Base-by-base conservation (phyloP, 1,140 invertebrate species). In the Drosophila tropicalis region DNA sequence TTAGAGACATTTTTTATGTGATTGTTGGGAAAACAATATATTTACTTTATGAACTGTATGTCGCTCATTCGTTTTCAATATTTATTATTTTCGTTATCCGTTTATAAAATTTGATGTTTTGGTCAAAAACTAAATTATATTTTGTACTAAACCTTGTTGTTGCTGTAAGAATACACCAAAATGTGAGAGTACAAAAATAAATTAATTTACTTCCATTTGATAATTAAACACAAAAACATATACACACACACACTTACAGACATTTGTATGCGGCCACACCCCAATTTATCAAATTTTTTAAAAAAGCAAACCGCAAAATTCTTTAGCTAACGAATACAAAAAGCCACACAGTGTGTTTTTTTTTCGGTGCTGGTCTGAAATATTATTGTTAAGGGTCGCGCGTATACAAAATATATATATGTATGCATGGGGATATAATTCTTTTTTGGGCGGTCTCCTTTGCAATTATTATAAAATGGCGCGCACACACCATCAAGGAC, bases 391-490 rank as follows among this genome's bases (percentile, higher is more conserved):
- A 79, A 79, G 82, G 75, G 79, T 70, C 67, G 72, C 75, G 47
- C 57, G 70, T 80, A 76, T 67, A 47, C 13, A 29, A 34, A 55
- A 51, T 10, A 32, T 22, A 32, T 25, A 5, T 25, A 6, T 29
- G 29, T 29, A 3, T 5, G 29, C 6, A 29, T 22, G n/a, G n/a
- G n/a, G n/a, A 17, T 10, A 19, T 56, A 12, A 55, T n/a, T 4
- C 36, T 44, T 55, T 84, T 85, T 85, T 79, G 51, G 82, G 68
- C 67, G 69, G 68, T 86, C 57, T 69, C 71, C 62, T 75, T 73
- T 87, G 79, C 82, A 87, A 86, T 86, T 87, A 86, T 86, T 87
- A 82, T 86, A 87, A 86, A 87, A 87, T 82, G 83, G 67, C 83
- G 75, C 66, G 67, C 69, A 76, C 39, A 76, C 39, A 72, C 39